These are phyloP conservation scores for Agrochola macilenta DNA, from an alignment of 2,888 invertebrate genomes.

Conservation along the genomic window DNA sequence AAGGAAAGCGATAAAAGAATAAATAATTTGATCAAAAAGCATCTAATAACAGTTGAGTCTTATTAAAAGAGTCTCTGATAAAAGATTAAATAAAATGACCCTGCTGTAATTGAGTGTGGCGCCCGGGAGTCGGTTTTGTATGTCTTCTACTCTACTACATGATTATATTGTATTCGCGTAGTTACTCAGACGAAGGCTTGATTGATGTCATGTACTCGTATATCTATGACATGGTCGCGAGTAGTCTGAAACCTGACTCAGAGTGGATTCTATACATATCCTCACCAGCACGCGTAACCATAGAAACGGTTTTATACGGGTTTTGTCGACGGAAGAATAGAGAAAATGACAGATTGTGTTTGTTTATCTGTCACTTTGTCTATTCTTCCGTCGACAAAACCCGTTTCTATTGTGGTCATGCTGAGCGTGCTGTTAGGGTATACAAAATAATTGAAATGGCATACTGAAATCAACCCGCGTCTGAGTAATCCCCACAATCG, in stretches of 20 bases:
- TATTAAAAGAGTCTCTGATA: slow-evolving; percentile 42
- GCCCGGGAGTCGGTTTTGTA: slow-evolving; percentile 36
- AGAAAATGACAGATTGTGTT: too few relatives aligned
- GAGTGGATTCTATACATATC: neutral
- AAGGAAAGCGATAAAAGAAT: slow-evolving; percentile 29
- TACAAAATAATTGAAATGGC: neutral
- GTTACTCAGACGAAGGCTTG: neutral
- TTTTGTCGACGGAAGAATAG: too few relatives aligned
- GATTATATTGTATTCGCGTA: neutral
- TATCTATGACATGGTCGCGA: neutral
- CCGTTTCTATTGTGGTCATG: too few relatives aligned
- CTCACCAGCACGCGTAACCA: too few relatives aligned
- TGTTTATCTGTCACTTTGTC: too few relatives aligned
- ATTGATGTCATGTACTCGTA: neutral
- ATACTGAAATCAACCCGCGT: neutral
- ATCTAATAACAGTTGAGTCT: slow-evolving; percentile 29
- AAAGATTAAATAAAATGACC: slow-evolving; percentile 64
- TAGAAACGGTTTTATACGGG: too few relatives aligned
- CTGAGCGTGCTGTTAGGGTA: neutral
- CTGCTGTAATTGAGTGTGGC: slow-evolving; percentile 57
- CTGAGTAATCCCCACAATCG: neutral
- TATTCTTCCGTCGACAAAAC: too few relatives aligned
- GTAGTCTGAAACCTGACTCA: neutral
- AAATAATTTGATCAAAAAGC: slow-evolving; percentile 45
- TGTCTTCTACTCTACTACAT: slow-evolving; percentile 6